Percentiles rank a stretch among this genome's conserved stretches.
phyloP scores from a whole-genome alignment of 2,113 vertebrate species.

The Bolborhynchus lineola region DNA sequence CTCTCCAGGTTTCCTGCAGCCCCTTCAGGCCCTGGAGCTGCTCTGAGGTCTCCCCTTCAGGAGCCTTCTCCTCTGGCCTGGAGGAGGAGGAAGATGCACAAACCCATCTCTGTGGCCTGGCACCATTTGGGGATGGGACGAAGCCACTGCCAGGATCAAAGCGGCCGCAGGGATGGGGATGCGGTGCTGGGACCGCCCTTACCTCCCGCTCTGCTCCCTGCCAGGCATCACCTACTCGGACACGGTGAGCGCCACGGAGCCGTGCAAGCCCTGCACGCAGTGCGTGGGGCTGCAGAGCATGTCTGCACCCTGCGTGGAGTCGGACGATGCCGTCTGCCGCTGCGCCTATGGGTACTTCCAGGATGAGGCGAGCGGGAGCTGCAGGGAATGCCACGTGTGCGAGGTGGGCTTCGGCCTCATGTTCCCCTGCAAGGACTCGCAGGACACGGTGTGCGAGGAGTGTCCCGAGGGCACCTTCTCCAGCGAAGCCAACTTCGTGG shows the following conservation, averaged over 20 bases:
- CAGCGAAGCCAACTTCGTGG: constrained; percentile 88
- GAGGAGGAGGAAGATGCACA: background rate
- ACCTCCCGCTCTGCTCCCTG: background rate
- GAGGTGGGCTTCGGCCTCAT: constrained; percentile 83
- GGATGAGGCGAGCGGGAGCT: constrained; percentile 43
- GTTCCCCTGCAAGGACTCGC: constrained; percentile 77
- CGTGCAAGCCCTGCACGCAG: constrained; percentile 83
- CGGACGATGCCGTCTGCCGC: constrained; percentile 87
- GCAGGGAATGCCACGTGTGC: constrained; percentile 83
- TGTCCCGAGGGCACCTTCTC: constrained; percentile 89
- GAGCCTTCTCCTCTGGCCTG: background rate
- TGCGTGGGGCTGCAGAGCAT: constrained; percentile 90
- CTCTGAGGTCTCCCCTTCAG: background rate
- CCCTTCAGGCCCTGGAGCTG: background rate
- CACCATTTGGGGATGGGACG: background rate
- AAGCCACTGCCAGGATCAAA: fast-evolving
- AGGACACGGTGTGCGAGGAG: constrained; percentile 89
- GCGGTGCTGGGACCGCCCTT: background rate
- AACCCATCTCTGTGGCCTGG: background rate
- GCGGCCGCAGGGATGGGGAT: fast-evolving
- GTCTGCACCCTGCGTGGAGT: constrained; percentile 92
- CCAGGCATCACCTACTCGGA: constrained; percentile 91
- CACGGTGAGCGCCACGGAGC: constrained; percentile 84
- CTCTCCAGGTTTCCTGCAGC: background rate
- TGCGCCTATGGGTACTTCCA: constrained; percentile 89